Evolutionary conservation across 2,797 vertebrate species (phyloP), one percentile per base, ranked within the genome.

Genomic region (Acanthis flammea): DNA sequence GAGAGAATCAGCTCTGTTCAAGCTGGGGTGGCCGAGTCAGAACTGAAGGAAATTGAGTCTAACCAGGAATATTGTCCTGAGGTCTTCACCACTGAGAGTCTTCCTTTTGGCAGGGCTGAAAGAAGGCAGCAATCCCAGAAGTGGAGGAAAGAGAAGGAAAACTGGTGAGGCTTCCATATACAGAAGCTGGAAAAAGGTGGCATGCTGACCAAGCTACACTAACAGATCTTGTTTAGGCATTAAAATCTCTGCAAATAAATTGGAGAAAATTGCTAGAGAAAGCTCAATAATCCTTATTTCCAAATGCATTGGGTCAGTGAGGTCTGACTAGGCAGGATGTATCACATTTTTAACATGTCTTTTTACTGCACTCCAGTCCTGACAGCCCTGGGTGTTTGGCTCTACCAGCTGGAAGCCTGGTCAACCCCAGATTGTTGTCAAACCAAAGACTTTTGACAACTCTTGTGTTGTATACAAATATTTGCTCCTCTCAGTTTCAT

Each of bases 381-480:
- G 10, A 18, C 1, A 3, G 21, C 39, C 33, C 51, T n/a, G 22
- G 25, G 45, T 28, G 28, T 15, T 5, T 2, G 2, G 4, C 25
- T 58, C 24, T 25, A 35, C 58, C 63, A 67, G 7, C 6, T 55
- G 57, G 33, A 61, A 67, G 54, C 30, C 45, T 58, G 31, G 62
- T 31, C 70, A 90, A 3, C 19, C 48, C 45, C 28, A 42, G 47
- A 10, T 1, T 41, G 7, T 31, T 74, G 57, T 57, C 39, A 88
- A 51, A 62, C 41, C 53, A 62, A 83, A 74, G 14, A 19, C 2
- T 81, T 42, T 4, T 75, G 33, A 42, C 73, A 86, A 4, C 15
- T 65, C 31, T 37, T 37, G 22, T 3, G 1, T 62, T 86, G 39
- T 41, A n/a, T 6, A n/a, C 3, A 8, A 86, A 71, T 63, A 79